These are phyloP conservation scores for Nasonia oneida DNA, from an alignment of 2,888 invertebrate genomes.

Conservation along the genomic window DNA sequence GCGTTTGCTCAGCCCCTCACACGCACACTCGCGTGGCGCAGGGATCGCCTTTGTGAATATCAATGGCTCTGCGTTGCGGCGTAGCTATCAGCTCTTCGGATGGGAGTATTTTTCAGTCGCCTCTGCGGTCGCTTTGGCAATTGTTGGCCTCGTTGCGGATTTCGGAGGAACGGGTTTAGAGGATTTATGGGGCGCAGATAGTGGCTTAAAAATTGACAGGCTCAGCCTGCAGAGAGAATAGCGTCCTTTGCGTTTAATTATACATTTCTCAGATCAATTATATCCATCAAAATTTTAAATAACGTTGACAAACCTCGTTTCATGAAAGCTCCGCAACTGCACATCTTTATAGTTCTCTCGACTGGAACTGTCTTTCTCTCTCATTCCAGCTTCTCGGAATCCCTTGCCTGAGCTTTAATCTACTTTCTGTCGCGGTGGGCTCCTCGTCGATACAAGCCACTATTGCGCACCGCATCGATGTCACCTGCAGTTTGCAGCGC, in stretches of 20 bases:
- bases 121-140: background rate
- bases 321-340: background rate
- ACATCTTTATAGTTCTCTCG: background rate
- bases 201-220: background rate
- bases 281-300: background rate
- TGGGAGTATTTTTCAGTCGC: background rate
- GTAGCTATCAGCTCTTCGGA: background rate
- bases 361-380: background rate
- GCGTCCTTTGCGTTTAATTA: too few relatives aligned
- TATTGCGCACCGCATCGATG: conserved; percentile 21
- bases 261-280: too few relatives aligned
- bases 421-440: conserved; percentile 1
- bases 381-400: background rate
- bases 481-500: conserved; percentile 29
- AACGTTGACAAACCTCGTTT: background rate
- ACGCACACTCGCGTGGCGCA: background rate
- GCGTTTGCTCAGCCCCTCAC: conserved; percentile 43
- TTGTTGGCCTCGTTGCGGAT: background rate
- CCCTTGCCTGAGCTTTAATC: conserved; percentile 10
- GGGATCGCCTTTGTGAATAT: conserved; percentile 71
- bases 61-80: conserved; percentile 66
- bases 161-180: background rate
- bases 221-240: too few relatives aligned
- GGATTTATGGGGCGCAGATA: background rate
- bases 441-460: background rate